A percentile compares a stretch with the other conserved stretches of the same genome.
Evolutionary conservation across 1,140 invertebrate species (phyloP).

Genomic region (Penaeus japonicus): DNA sequence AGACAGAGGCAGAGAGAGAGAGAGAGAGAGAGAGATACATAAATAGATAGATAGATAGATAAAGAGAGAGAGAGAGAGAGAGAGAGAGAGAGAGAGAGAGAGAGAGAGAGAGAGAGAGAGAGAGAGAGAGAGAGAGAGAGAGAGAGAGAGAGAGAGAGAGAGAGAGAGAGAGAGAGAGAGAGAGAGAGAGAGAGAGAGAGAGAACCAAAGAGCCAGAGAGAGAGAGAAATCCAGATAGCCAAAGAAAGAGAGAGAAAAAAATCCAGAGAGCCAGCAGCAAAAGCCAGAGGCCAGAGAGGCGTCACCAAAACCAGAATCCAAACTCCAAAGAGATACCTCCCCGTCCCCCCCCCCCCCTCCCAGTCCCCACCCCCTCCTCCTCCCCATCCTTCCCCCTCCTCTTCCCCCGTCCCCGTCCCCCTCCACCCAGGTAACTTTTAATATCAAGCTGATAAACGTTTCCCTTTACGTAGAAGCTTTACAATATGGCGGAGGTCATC

Average conservation of each 20-base stretch:
- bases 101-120: not conserved
- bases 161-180: not conserved
- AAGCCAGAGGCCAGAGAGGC: no score
- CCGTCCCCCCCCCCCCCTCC: no score
- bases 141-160: not conserved
- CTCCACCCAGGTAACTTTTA: no score
- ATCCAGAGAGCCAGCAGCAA: not conserved
- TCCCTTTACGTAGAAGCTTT: no score
- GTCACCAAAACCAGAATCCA: no score
- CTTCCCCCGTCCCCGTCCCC: no score
- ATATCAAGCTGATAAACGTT: no score
- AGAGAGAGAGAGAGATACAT: not conserved
- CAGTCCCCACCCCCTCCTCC: no score
- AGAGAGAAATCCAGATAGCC: not conserved
- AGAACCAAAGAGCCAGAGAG: not conserved
- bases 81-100: not conserved
- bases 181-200: not conserved
- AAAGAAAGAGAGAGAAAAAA: not conserved
- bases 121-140: not conserved
- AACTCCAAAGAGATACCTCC: not conserved
- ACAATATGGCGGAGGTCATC: no score
- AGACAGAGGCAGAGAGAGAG: not conserved
- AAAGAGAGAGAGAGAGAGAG: not conserved
- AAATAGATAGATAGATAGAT: constrained; percentile 1
- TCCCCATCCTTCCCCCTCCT: no score